phyloP scores from a whole-genome alignment of 1,140 invertebrate genomes.

The Drosophila erecta region DNA sequence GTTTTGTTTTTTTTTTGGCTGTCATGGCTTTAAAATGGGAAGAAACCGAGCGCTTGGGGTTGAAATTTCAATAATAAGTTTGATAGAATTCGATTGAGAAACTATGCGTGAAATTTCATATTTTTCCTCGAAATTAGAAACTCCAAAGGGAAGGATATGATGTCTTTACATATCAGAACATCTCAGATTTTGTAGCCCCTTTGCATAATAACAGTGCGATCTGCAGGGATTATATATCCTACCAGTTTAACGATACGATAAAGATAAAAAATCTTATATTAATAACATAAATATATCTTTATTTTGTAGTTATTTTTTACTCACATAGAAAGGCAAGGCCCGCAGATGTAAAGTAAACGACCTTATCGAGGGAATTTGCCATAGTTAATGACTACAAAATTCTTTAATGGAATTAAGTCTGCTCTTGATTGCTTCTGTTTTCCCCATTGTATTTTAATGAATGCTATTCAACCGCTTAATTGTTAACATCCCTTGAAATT shows the following conservation, averaged over 20 bases:
- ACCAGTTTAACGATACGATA: neutral
- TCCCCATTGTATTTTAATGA: conserved; percentile 3
- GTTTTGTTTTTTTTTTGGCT: conserved; percentile 47
- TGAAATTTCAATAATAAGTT: conserved; percentile 11
- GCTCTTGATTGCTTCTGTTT: neutral
- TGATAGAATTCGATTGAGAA: conserved; percentile 14
- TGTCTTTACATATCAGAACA: too few relatives aligned
- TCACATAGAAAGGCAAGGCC: too few relatives aligned
- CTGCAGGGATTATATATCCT: neutral
- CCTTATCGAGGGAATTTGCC: too few relatives aligned
- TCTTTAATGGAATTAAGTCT: neutral
- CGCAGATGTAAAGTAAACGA: too few relatives aligned
- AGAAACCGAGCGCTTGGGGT: conserved; percentile 9
- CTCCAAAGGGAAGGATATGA: too few relatives aligned
- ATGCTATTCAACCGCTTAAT: conserved; percentile 15
- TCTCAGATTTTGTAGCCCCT: too few relatives aligned
- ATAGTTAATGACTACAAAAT: neutral
- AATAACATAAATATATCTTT: too few relatives aligned
- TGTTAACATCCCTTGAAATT: conserved; percentile 6
- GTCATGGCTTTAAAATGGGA: conserved; percentile 12
- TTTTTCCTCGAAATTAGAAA: neutral
- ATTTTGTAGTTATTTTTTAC: too few relatives aligned
- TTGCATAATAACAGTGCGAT: neutral
- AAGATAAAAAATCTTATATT: too few relatives aligned
- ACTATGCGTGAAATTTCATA: neutral